Evolutionary conservation across 2,888 invertebrate genomes (phyloP).

Genomic region (Elysia crispata): DNA sequence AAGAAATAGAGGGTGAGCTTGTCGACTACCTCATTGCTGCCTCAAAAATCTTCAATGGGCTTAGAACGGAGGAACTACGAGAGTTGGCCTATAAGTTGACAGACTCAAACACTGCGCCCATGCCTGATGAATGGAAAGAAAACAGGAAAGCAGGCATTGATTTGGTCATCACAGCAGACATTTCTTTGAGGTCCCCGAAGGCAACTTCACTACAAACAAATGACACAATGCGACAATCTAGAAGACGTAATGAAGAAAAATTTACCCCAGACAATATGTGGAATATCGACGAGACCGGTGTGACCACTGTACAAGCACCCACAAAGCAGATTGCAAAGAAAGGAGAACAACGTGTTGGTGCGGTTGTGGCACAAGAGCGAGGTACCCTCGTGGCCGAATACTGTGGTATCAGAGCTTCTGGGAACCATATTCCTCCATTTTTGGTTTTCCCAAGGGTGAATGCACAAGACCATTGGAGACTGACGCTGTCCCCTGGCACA

Average conservation of each 20-base stretch:
- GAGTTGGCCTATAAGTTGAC: conserved; percentile 52
- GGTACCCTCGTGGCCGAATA: conserved; percentile 47
- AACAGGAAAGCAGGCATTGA: conserved; percentile 43
- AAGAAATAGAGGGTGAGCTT: conserved; percentile 5
- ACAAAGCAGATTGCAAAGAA: conserved; percentile 22
- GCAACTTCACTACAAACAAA: conserved; percentile 52
- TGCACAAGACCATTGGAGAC: background rate
- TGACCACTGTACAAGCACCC: conserved; percentile 27
- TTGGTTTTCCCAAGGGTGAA: conserved; percentile 48
- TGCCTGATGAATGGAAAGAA: conserved; percentile 51
- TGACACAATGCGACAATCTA: conserved; percentile 50
- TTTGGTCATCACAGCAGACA: conserved; percentile 54
- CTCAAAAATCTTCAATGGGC: conserved; percentile 50
- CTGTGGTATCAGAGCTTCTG: conserved; percentile 46
- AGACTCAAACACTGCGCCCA: conserved; percentile 5
- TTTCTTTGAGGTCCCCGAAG: conserved; percentile 53
- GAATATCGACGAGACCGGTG: conserved; percentile 41
- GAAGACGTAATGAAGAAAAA: background rate
- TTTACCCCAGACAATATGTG: background rate
- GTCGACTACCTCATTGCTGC: conserved; percentile 33
- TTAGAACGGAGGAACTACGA: conserved; percentile 44
- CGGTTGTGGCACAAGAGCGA: conserved; percentile 46
- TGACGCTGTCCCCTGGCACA: conserved; percentile 34
- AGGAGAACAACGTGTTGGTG: conserved; percentile 27
- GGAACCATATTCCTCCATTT: conserved; percentile 47